These are phyloP conservation scores for Neolamprologus cancellatus DNA, from an alignment of 2,113 vertebrate genomes.

Conservation along the genomic window DNA sequence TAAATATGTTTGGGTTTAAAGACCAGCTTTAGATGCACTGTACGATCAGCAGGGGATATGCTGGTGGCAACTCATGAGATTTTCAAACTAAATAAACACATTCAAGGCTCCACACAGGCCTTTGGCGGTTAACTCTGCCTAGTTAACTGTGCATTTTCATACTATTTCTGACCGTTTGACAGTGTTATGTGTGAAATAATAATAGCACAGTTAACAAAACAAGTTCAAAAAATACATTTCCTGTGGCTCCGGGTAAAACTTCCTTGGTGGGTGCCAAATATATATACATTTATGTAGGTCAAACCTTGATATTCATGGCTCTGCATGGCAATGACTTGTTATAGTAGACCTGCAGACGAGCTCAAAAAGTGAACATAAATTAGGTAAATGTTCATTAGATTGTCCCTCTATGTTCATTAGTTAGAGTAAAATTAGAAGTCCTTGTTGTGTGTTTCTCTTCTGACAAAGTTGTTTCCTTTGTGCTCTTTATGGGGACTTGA, in stretches of 20 bases:
- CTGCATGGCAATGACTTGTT: neutral
- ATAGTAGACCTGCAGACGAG: neutral
- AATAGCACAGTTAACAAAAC: neutral
- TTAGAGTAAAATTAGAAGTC: neutral
- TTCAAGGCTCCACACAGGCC: neutral
- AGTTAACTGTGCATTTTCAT: neutral
- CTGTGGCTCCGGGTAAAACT: neutral
- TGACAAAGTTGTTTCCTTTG: neutral
- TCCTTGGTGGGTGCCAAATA: neutral
- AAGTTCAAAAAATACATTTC: neutral
- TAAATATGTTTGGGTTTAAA: neutral
- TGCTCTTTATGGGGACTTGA: neutral
- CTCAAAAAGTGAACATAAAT: neutral
- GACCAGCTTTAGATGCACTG: neutral
- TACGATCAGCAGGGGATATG: neutral
- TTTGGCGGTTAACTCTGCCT: accelerated
- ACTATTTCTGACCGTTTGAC: neutral
- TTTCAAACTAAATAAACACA: neutral
- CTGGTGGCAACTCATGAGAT: neutral
- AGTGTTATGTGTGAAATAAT: neutral
- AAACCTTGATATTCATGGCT: neutral
- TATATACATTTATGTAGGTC: neutral
- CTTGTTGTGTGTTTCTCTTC: neutral
- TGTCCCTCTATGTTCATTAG: neutral
- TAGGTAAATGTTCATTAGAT: neutral